Conservation (phyloP, 2,888 invertebrate species). For the Caenorhabditis sp. region DNA sequence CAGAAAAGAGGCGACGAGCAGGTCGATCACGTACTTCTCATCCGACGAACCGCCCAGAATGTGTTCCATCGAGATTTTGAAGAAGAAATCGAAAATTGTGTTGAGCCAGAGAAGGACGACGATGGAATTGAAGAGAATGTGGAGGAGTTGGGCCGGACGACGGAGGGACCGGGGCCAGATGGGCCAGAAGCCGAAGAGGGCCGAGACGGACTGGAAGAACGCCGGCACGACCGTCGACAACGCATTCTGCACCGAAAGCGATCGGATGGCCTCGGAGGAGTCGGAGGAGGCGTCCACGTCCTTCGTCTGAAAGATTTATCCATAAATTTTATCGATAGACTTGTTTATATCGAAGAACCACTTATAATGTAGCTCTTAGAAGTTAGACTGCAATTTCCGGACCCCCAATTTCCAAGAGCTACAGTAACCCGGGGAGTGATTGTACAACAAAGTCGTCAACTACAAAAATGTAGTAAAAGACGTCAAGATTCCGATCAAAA, state of each 20-base stretch:
- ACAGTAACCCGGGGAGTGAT: too few relatives aligned
- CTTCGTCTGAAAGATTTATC: neutral
- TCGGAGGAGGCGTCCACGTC: neutral
- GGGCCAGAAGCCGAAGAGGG: slow-evolving; percentile 60
- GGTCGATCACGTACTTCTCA: slow-evolving; percentile 54
- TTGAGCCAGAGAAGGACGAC: slow-evolving; percentile 54
- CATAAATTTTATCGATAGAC: too few relatives aligned
- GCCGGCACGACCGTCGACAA: slow-evolving; percentile 52
- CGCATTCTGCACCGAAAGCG: slow-evolving; percentile 35
- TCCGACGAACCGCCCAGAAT: slow-evolving; percentile 19
- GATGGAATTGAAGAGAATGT: slow-evolving; percentile 47
- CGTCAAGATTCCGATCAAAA: too few relatives aligned
- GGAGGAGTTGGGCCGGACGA: slow-evolving; percentile 46
- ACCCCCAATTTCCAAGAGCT: too few relatives aligned
- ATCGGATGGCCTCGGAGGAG: slow-evolving; percentile 31
- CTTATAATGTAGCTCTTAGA: too few relatives aligned
- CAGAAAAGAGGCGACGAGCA: slow-evolving; percentile 49
- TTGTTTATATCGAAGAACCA: too few relatives aligned
- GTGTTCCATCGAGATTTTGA: slow-evolving; percentile 54
- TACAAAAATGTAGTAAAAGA: too few relatives aligned
- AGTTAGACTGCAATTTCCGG: too few relatives aligned
- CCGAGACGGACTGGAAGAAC: slow-evolving; percentile 54
- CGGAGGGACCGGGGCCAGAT: slow-evolving; percentile 10
- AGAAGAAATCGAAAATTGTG: slow-evolving; percentile 48
- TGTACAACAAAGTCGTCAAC: too few relatives aligned